These are phyloP conservation scores for Priocnemis perturbator DNA, from an alignment of 2,888 invertebrate species.

Conservation along the genomic window DNA sequence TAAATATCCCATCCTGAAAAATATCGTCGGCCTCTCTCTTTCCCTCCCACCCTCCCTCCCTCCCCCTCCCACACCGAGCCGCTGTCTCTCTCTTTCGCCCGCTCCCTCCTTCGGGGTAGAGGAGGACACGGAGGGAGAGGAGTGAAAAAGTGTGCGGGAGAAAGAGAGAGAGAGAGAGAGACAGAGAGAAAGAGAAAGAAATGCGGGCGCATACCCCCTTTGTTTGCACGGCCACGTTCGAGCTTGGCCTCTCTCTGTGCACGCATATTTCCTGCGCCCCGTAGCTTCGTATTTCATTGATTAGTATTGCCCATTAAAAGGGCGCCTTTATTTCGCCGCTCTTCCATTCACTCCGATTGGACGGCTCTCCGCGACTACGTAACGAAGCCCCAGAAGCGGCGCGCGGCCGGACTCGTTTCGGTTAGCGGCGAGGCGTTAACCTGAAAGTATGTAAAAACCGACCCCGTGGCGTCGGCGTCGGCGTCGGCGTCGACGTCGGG, in stretches of 20 bases:
- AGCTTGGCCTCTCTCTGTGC: conserved; percentile 41
- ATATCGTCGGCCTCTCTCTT: conserved; percentile 60
- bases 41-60: conserved; percentile 28
- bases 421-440: conserved; percentile 13
- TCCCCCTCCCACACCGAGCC: background rate
- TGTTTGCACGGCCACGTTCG: conserved; percentile 70
- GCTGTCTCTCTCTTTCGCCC: conserved; percentile 30
- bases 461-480: no score
- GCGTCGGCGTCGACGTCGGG: no score
- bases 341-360: conserved; percentile 44
- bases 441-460: background rate
- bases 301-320: conserved; percentile 74
- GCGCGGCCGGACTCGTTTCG: conserved; percentile 4
- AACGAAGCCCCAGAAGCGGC: no score
- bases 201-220: conserved; percentile 67
- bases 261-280: conserved; percentile 52
- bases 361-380: conserved; percentile 2
- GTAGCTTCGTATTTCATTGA: conserved; percentile 74
- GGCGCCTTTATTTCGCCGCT: conserved; percentile 69
- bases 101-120: conserved; percentile 7
- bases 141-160: conserved; percentile 19
- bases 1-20: conserved; percentile 75
- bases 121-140: conserved; percentile 19
- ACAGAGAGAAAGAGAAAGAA: conserved; percentile 24
- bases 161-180: conserved; percentile 22